phyloP scores from a whole-genome alignment of 2,888 invertebrate species.

The Apotomis betuletana region DNA sequence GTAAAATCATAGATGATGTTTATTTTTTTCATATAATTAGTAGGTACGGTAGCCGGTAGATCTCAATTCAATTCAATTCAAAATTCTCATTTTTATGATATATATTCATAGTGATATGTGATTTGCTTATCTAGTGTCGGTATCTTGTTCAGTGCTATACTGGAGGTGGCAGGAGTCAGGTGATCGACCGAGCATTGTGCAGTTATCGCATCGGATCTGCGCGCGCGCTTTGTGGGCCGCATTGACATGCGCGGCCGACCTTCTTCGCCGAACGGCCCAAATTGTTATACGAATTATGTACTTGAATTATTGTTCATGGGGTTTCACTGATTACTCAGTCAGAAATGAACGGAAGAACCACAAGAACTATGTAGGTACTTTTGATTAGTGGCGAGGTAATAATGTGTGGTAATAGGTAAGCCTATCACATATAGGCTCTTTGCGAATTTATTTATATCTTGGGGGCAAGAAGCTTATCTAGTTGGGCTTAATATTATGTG shows the following conservation, averaged over 20 bases:
- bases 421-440: too few relatives aligned
- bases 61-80: too few relatives aligned
- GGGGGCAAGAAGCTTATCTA: too few relatives aligned
- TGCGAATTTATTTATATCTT: too few relatives aligned
- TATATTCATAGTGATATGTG: neutral
- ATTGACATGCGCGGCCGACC: conserved; percentile 70
- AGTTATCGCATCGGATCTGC: conserved; percentile 78
- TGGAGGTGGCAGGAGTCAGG: conserved; percentile 55
- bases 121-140: neutral
- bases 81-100: too few relatives aligned
- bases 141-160: conserved; percentile 35
- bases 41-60: too few relatives aligned
- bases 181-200: conserved; percentile 77
- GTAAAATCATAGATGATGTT: too few relatives aligned
- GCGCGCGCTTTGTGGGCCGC: conserved; percentile 63
- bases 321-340: conserved; percentile 62
- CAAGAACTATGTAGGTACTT: too few relatives aligned
- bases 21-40: too few relatives aligned
- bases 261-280: conserved; percentile 75
- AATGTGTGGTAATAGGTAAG: too few relatives aligned
- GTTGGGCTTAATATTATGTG: too few relatives aligned
- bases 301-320: conserved; percentile 61
- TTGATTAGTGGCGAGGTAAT: too few relatives aligned
- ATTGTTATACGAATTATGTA: conserved; percentile 65
- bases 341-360: conserved; percentile 31